Base-by-base conservation (phyloP, 2,888 invertebrate genomes). In the Philopedon plagiatum region DNA sequence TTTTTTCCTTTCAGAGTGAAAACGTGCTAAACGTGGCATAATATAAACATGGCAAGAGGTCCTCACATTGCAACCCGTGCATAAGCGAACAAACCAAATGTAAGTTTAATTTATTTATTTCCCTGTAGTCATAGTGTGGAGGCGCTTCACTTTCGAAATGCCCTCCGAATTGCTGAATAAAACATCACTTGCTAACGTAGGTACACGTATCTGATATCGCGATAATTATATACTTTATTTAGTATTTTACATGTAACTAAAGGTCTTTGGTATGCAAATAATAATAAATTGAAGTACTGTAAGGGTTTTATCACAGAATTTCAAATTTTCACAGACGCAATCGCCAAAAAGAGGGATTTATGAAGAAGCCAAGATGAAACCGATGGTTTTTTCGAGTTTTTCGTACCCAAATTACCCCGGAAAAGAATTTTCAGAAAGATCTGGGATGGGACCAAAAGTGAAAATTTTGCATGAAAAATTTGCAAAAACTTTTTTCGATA, bases 21-120 rank as follows among this genome's bases (percentile, higher is more conserved):
- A 7, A 34, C 3, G 34, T n/a, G 34, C 1, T 41, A 3, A 41
- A 56, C 37, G 8, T n/a, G n/a, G n/a, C n/a, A n/a, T 49, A 49
- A 49, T 49, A 29, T 54, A 54, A 56, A 57, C 44, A 62, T 57
- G 63, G 32, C 29, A 32, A 32, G 18, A 29, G 21, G 2, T 21
- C 57, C 21, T 34, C 41, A 21, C 23, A 46, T 29, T 29, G 29
- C 44, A 65, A 57, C 23, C 65, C 32, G 57, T 65, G 65, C 65
- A 65, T 65, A 65, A 65, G 34, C 56, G n/a, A 56, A 8, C 56
- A 13, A n/a, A 54, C 34, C 65, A 44, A 65, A 65, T 65, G 57
- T 57, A 65, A 57, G 57, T 56, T 54, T 65, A 46, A 65, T 65
- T 56, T 65, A 65, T 65, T 65, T 65, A 65, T 57, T 51, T 41